These are phyloP conservation scores for Chironomus tepperi DNA, from an alignment of 1,140 invertebrate genomes.

Conservation along the genomic window DNA sequence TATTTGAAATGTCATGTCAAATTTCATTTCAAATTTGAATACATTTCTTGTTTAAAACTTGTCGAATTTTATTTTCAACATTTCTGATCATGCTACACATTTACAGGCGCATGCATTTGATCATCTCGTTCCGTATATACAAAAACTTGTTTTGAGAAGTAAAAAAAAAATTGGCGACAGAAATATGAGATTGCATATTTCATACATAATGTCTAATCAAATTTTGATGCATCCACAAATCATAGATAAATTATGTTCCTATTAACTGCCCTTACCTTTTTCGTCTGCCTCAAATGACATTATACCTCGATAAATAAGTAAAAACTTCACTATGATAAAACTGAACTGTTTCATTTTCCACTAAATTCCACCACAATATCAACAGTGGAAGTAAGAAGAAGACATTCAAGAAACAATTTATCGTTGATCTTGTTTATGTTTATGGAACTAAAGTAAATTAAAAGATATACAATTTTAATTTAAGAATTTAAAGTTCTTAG, in stretches of 20 bases:
- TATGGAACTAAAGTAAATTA: not conserved
- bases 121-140: too few relatives aligned
- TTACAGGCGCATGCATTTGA: too few relatives aligned
- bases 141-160: too few relatives aligned
- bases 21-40: too few relatives aligned
- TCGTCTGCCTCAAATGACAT: not conserved
- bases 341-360: not conserved
- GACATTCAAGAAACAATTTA: not conserved
- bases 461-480: not conserved
- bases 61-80: too few relatives aligned
- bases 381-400: not conserved
- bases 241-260: not conserved
- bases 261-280: not conserved
- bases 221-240: not conserved
- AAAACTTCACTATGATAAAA: not conserved
- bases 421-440: not conserved
- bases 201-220: too few relatives aligned
- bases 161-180: too few relatives aligned
- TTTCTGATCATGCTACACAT: too few relatives aligned
- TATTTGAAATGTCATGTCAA: too few relatives aligned
- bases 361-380: conserved; percentile 14
- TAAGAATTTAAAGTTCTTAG: conserved; percentile 19
- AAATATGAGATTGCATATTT: too few relatives aligned
- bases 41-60: too few relatives aligned
- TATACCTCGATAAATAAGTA: not conserved